Evolutionary conservation across 2,888 invertebrate genomes (phyloP), one percentile per base, ranked within the genome.

Genomic region (Linyphia triangularis): DNA sequence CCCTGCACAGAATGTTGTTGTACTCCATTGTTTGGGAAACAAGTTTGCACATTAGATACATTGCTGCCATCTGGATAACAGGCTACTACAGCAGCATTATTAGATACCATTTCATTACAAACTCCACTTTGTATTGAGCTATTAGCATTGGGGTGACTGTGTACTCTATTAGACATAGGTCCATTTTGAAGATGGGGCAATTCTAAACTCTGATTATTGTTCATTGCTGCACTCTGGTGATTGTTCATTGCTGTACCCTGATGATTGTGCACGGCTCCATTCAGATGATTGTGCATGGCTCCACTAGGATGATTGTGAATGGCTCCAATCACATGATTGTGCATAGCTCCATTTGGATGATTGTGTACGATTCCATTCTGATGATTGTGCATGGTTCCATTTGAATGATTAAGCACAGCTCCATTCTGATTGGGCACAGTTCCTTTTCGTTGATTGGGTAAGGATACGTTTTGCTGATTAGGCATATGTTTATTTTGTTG

Each of bases 1-100:
- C 57, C 65, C 33, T 86, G 86, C 13, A 81, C n/a, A 24, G 70
- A 65, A 28, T 85, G 75, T 51, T 19, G 89, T 43, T n/a, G 86
- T 61, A 30, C 67, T 89, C 9, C 26, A 24, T 51, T 28, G 33
- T 30, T 67, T 26, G 67, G 26, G 33, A 30, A 69, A 19, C 59
- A 59, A 57, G 82, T 10, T 22, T 69, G 69, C 13, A 13, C n/a
- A 1, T 33, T 30, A 16, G 28, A 13, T n/a, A 19, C 51, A 51
- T 28, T 59, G 19, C 61, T 40, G n/a, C 26, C 37, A 63, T 75
- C 65, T 51, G 73, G 67, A 43, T 69, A 61, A 59, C 69, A 67
- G 16, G 43, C 22, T 28, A 22, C 40, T n/a, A 0, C 51, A 13
- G 51, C 13, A 16, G 51, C 51, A 51, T 51, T 9, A 51, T 51